Evolutionary conservation across 2,797 vertebrate species (phyloP), one percentile per base, ranked within the genome.

Genomic region (Scarus forsteni): DNA sequence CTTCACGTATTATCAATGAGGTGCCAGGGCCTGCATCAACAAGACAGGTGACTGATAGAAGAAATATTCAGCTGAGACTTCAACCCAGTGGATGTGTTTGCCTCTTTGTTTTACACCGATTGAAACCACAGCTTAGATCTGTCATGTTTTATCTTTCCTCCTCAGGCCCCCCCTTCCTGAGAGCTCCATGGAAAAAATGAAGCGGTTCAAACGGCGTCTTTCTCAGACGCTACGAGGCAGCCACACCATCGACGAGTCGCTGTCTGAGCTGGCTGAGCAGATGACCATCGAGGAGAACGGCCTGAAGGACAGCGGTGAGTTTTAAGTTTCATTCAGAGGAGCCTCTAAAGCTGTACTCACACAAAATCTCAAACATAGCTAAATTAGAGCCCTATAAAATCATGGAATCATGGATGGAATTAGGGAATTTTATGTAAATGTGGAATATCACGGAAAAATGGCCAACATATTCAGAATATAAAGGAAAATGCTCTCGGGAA

Each of bases 201-300:
- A 98, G 94, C 95, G 97, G 79, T 97, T 98, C 86, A 98, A 96
- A 90, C 95, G 97, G 64, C 96, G 97, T 66, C 94, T 98, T 56
- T 97, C 96, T 59, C 94, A 98, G 91, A 97, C 96, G 0, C 92
- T 98, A 70, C 93, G 97, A 84, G 97, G 97, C 83, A 98, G 97
- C 92, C 97, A 97, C 93, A 97, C 97, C 76, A 97, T 98, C n/a
- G 97, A 98, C 88, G 97, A 98, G 80, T 98, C 97, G 0, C 90
- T 98, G 66, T 98, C 97, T 19, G 97, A 98, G 91, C 88, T 98
- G 81, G 97, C 97, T 6, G 97, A 98, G 86, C 97, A 98, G 94
- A 98, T 98, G 95, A 98, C 96, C 36, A 95, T 98, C 50, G 97
- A 98, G 90, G 97, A 98, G 89, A 98, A 94, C 56, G 96, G 96